Evolutionary conservation across 1,140 invertebrate genomes (phyloP).

Genomic region (Drosophila tristis): DNA sequence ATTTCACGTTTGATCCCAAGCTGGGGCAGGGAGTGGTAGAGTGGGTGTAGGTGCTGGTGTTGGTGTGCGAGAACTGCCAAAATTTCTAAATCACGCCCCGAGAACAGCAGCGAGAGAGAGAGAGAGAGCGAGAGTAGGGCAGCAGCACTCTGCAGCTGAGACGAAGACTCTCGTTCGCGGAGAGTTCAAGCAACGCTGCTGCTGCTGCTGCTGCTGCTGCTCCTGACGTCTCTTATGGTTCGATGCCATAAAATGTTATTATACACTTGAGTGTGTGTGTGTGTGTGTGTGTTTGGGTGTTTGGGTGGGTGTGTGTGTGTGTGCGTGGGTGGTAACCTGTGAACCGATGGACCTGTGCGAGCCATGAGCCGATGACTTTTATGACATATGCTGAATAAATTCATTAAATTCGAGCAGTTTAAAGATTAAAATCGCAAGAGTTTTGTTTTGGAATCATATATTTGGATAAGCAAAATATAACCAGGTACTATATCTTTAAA

Average conservation of each 20-base stretch:
- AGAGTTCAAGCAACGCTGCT: conserved; percentile 31
- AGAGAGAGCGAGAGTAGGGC: neutral
- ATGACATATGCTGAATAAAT: too few species aligned
- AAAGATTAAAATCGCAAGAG: too few species aligned
- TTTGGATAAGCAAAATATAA: too few species aligned
- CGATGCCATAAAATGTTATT: conserved; percentile 61
- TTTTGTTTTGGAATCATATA: too few species aligned
- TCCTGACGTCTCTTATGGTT: conserved; percentile 33
- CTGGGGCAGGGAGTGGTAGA: neutral
- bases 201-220: too few species aligned
- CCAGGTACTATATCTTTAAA: too few species aligned
- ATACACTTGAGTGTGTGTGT: conserved; percentile 24
- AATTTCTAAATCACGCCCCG: conserved; percentile 34
- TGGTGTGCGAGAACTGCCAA: conserved; percentile 3
- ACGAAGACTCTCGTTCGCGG: neutral
- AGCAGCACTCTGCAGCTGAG: neutral
- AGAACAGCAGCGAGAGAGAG: neutral
- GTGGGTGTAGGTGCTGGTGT: neutral
- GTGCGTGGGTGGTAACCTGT: neutral
- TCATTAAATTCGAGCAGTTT: too few species aligned
- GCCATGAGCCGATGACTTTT: too few species aligned
- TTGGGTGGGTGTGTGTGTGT: neutral
- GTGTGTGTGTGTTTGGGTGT: conserved; percentile 1
- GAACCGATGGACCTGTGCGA: neutral
- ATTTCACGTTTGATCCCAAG: conserved; percentile 50